phyloP scores from a whole-genome alignment of 2,888 invertebrate species.

The Nephrotoma flavescens region DNA sequence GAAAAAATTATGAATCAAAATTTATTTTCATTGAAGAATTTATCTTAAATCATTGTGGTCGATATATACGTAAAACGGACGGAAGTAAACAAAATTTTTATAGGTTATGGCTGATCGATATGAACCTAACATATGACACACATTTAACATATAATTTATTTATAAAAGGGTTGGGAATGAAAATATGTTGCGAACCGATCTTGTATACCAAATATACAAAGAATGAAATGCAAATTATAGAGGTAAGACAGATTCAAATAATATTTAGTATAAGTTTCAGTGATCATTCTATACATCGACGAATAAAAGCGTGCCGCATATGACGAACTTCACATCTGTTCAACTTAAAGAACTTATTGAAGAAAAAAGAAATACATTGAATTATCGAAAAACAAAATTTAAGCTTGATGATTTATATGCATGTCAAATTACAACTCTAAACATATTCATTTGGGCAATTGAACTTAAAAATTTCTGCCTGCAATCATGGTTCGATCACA shows the following conservation, averaged over 20 bases:
- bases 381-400: neutral
- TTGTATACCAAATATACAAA: neutral
- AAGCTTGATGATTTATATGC: neutral
- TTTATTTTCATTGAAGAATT: neutral
- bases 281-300: neutral
- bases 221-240: neutral
- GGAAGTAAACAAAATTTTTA: neutral
- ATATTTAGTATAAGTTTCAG: neutral
- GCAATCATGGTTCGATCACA: too few relatives aligned
- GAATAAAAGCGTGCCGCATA: neutral
- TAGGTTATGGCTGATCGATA: neutral
- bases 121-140: neutral
- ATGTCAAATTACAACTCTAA: neutral
- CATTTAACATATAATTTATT: neutral
- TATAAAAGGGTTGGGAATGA: neutral
- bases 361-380: neutral
- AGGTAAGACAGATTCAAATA: neutral
- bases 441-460: too few relatives aligned
- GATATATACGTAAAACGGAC: neutral
- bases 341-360: neutral
- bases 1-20: neutral
- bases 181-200: neutral
- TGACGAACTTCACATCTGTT: neutral
- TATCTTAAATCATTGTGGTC: neutral
- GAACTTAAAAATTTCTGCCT: too few relatives aligned